Evolutionary conservation across 2,888 invertebrate species (phyloP).

Genomic region (Electrophaes corylata): DNA sequence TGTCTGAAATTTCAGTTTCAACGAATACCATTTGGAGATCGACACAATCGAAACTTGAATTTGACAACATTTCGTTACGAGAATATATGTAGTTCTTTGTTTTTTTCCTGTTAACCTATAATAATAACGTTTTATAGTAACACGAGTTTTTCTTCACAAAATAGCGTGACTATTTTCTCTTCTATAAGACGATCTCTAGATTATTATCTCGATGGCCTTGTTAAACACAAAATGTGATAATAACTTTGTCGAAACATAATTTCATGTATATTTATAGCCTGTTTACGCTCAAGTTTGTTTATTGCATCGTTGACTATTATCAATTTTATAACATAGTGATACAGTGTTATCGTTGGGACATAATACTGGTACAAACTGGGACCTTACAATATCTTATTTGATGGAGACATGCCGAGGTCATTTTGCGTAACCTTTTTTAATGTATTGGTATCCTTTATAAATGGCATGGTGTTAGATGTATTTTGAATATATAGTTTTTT

Average conservation of each 20-base stretch:
- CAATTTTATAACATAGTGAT: slow-evolving; percentile 74
- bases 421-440: slow-evolving; percentile 46
- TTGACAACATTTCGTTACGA: no score
- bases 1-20: no score
- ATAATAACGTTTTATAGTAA: not conserved
- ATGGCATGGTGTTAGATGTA: not conserved
- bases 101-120: not conserved
- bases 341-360: slow-evolving; percentile 66
- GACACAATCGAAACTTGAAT: no score
- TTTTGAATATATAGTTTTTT: not conserved
- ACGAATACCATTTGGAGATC: no score
- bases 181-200: slow-evolving; percentile 33
- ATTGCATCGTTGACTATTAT: slow-evolving; percentile 62
- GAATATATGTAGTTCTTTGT: no score
- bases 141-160: not conserved
- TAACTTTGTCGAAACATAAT: slow-evolving; percentile 54
- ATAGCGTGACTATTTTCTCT: slow-evolving; percentile 20
- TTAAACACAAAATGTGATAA: slow-evolving; percentile 54
- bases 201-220: slow-evolving; percentile 53
- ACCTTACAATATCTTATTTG: slow-evolving; percentile 55
- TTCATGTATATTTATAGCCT: slow-evolving; percentile 56
- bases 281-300: slow-evolving; percentile 58
- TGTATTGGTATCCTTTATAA: not conserved
- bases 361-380: slow-evolving; percentile 72
- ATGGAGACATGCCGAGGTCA: slow-evolving; percentile 53